Evolutionary conservation across 2,888 invertebrate species (phyloP).

Genomic region (Xestia c-nigrum): DNA sequence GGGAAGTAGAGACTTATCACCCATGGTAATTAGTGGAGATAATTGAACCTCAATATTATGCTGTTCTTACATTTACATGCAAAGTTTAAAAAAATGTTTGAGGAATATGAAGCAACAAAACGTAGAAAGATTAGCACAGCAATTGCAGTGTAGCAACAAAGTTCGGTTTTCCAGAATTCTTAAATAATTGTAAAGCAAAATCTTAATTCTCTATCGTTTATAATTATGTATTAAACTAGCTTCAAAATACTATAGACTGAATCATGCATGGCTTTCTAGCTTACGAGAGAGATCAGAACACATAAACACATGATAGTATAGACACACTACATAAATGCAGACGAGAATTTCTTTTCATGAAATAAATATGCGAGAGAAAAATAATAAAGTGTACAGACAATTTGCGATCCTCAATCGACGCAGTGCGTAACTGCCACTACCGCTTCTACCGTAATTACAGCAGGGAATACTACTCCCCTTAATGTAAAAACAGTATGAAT

Average conservation of each 20-base stretch:
- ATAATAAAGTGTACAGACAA: conserved; percentile 38
- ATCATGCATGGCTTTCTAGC: not conserved
- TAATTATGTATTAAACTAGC: not conserved
- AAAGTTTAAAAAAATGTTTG: not conserved
- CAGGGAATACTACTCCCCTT: conserved; percentile 56
- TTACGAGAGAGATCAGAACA: not conserved
- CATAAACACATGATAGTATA: not conserved
- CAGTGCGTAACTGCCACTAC: conserved; percentile 42
- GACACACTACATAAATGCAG: not conserved
- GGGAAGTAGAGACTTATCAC: not conserved
- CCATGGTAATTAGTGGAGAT: conserved; percentile 26
- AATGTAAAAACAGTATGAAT: conserved; percentile 60
- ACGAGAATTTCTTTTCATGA: not conserved
- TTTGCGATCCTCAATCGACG: conserved; percentile 43
- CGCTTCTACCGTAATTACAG: conserved; percentile 46
- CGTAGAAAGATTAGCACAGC: too few species aligned
- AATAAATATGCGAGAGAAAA: conserved; percentile 28
- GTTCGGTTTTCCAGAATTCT: not conserved
- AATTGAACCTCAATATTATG: not conserved
- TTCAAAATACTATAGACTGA: not conserved
- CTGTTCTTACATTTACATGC: not conserved
- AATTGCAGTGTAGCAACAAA: not conserved
- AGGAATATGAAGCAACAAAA: not conserved
- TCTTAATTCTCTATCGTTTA: not conserved
- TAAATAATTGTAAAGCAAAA: not conserved